Evolutionary conservation across 1,140 invertebrate species (phyloP), one percentile per base, ranked within the genome.

Genomic region (Leptinotarsa lineolata): DNA sequence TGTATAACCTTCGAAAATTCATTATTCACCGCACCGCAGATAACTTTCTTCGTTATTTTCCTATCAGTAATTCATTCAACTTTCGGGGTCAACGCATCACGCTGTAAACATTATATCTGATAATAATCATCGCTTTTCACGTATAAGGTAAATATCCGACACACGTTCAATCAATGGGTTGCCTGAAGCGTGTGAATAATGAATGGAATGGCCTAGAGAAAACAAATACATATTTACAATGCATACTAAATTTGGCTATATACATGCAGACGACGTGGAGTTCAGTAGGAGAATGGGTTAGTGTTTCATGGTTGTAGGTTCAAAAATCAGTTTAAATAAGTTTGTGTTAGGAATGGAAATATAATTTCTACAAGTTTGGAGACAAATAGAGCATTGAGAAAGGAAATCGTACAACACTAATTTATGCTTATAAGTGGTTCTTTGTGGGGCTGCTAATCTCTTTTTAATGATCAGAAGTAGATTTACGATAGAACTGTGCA

Each of bases 61-160:
- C 48, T n/a, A n/a, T n/a, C n/a, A 15, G n/a, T 54, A 54, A n/a
- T 54, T 54, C 15, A 54, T 54, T 54, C 48, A 54, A 15, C 16
- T n/a, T 13, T 54, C 48, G 48, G 48, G 48, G 48, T 54, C 48
- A 54, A 54, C 48, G 48, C 4, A 16, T 54, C 48, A 54, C 48
- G 13, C 3, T 54, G 48, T 54, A 54, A 54, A 54, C 48, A 54
- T 54, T 54, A 4, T 18, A 54, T 54, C 48, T 54, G 48, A 54
- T 54, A 54, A 18, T 54, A 54, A 54, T 54, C 48, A 15, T 54
- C 48, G n/a, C 48, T 54, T 54, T 54, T 16, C 48, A 54, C 48
- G 15, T 54, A 54, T 54, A n/a, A 54, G 48, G 48, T 54, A 54
- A 54, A 54, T 18, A 54, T 54, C 48, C 48, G 48, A 54, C 48